Evolutionary conservation across 1,140 invertebrate genomes (phyloP).

Genomic region (Nephotettix cincticeps): DNA sequence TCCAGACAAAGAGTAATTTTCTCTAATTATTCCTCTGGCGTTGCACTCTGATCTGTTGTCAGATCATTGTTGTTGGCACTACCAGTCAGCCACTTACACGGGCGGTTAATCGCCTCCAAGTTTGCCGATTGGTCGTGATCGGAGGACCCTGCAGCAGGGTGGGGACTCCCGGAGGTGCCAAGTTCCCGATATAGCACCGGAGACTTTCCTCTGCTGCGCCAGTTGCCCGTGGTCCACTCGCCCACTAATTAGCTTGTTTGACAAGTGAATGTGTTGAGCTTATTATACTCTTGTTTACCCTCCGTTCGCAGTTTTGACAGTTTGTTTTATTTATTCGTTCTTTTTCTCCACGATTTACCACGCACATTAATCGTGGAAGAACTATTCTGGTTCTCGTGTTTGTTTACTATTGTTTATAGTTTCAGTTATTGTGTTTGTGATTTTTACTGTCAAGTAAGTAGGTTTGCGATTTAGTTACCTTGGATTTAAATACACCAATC

Average conservation of each 20-base stretch:
- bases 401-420: too few relatives aligned
- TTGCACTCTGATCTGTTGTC: background rate
- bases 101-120: background rate
- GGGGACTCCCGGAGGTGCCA: background rate
- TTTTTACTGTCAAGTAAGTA: too few relatives aligned
- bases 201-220: background rate
- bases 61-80: background rate
- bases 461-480: too few relatives aligned
- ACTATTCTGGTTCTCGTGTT: too few relatives aligned
- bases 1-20: too few relatives aligned
- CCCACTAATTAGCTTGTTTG: background rate
- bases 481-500: too few relatives aligned
- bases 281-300: conserved; percentile 17
- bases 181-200: background rate
- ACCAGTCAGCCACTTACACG: background rate
- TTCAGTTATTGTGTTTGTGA: too few relatives aligned
- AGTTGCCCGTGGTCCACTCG: background rate
- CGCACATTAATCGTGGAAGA: background rate
- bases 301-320: background rate
- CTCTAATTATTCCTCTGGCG: too few relatives aligned
- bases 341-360: background rate
- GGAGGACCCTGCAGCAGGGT: background rate
- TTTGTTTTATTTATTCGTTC: conserved; percentile 1
- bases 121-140: too few relatives aligned
- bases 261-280: conserved; percentile 10